Evolutionary conservation across 2,113 vertebrate genomes (phyloP).

Genomic region (Paramisgurnus dabryanus): DNA sequence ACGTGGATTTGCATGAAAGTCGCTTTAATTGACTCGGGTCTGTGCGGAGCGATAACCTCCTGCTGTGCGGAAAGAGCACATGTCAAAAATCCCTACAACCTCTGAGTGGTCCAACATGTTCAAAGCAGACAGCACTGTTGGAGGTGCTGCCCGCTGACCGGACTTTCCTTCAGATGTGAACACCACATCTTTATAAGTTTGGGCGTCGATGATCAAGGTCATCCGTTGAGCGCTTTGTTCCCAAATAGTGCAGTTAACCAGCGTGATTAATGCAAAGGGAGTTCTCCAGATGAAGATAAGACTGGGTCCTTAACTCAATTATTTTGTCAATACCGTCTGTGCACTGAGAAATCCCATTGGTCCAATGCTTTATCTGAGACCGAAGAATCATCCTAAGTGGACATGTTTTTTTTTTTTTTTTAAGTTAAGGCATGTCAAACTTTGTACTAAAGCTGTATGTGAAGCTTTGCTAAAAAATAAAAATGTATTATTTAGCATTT

Average conservation of each 20-base stretch:
- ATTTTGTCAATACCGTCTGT: conserved; percentile 4
- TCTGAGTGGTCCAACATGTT: conserved; percentile 48
- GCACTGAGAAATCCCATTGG: background rate
- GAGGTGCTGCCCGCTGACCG: conserved; percentile 8
- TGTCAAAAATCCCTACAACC: conserved; percentile 41
- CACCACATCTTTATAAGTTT: conserved; percentile 53
- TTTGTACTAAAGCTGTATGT: background rate
- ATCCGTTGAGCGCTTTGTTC: background rate
- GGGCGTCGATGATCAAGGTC: conserved; percentile 12
- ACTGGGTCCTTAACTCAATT: background rate
- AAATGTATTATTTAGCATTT: too few relatives aligned
- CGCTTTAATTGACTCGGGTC: conserved; percentile 7
- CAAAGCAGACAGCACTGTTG: conserved; percentile 49
- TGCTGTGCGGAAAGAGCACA: conserved; percentile 45
- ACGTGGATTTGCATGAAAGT: background rate
- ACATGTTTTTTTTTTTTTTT: background rate
- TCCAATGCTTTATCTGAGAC: background rate
- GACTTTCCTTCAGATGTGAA: conserved; percentile 22
- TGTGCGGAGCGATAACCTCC: conserved; percentile 32
- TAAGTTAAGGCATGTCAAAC: background rate
- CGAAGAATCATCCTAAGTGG: background rate
- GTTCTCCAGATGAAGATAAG: background rate
- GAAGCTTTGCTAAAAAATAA: too few relatives aligned
- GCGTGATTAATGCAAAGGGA: background rate
- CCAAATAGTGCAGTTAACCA: background rate